A percentile compares a stretch with the other conserved stretches of the same genome.
Evolutionary conservation across 2,797 vertebrate species (phyloP).

Genomic region (Takifugu rubripes): DNA sequence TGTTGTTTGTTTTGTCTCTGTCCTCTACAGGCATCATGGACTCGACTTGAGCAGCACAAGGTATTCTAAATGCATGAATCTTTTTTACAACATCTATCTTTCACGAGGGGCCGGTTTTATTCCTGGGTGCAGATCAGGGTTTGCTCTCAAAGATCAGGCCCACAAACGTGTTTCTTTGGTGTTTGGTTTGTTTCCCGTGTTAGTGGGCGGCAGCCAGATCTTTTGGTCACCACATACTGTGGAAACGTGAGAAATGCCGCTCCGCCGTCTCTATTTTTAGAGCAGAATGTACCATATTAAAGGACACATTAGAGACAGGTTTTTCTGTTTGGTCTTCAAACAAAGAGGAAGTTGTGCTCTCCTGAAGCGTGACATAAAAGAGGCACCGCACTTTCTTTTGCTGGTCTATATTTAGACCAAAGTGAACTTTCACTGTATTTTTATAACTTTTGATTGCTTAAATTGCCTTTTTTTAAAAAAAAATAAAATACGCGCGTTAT

Average conservation of each 20-base stretch:
- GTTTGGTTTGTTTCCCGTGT: neutral
- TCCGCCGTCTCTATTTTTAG: constrained; percentile 11
- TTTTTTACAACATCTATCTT: constrained; percentile 65
- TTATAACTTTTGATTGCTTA: constrained; percentile 30
- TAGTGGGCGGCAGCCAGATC: too few species aligned
- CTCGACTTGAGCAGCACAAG: constrained; percentile 98
- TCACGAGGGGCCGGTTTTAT: constrained; percentile 55
- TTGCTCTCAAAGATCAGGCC: constrained; percentile 18
- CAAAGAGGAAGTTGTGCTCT: constrained; percentile 4
- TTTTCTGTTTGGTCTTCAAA: constrained; percentile 4
- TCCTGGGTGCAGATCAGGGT: constrained; percentile 57
- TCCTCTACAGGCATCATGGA: constrained; percentile 99
- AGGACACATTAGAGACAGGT: constrained; percentile 16
- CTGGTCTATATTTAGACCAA: constrained; percentile 1
- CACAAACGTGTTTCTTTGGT: too few species aligned
- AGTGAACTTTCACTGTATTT: constrained; percentile 26
- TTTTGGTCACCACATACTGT: too few species aligned
- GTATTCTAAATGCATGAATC: constrained; percentile 85
- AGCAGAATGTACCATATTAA: constrained; percentile 4
- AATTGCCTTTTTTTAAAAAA: constrained; percentile 20
- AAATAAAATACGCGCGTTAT: constrained; percentile 2
- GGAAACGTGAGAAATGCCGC: constrained; percentile 26
- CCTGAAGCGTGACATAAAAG: constrained; percentile 9
- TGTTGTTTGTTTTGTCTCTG: constrained; percentile 89
- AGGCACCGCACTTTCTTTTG: constrained; percentile 25